These are phyloP conservation scores for Agrochola lota DNA, from an alignment of 2,888 invertebrate genomes.

Conservation along the genomic window DNA sequence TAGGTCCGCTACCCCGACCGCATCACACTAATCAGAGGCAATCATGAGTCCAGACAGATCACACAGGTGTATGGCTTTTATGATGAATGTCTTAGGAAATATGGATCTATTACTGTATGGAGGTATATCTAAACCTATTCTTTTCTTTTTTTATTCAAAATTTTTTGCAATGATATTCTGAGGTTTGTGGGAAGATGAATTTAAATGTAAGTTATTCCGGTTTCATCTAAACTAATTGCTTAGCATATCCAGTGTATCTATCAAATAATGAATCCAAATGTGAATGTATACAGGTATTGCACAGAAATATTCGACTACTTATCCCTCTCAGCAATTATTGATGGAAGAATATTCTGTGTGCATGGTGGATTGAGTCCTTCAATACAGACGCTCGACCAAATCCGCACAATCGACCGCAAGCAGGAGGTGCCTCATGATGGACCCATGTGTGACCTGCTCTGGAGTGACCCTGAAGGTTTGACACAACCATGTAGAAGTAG, in stretches of 20 bases:
- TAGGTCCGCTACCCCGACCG: slow-evolving; percentile 99
- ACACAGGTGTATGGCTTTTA: slow-evolving; percentile 99
- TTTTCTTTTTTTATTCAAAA: not conserved
- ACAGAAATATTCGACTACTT: slow-evolving; percentile 99
- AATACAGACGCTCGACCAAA: slow-evolving; percentile 99
- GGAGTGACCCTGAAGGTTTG: slow-evolving; percentile 99
- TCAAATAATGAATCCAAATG: slow-evolving; percentile 20
- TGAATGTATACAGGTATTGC: slow-evolving; percentile 92
- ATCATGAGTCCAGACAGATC: slow-evolving; percentile 99
- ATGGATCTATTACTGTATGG: slow-evolving; percentile 99
- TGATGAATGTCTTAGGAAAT: slow-evolving; percentile 99
- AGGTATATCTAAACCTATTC: slow-evolving; percentile 85
- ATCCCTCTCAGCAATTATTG: slow-evolving; percentile 98
- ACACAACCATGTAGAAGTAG: not conserved
- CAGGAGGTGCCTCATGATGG: slow-evolving; percentile 99
- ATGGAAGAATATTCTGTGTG: slow-evolving; percentile 99
- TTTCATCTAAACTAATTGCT: not conserved
- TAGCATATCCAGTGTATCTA: not conserved
- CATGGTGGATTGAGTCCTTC: slow-evolving; percentile 99
- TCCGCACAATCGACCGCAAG: slow-evolving; percentile 99
- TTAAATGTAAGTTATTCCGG: not conserved
- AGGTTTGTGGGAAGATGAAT: not conserved
- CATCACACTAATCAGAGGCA: slow-evolving; percentile 99
- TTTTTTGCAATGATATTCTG: not conserved
- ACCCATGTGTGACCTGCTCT: slow-evolving; percentile 99